These are phyloP conservation scores for Epinotia demarniana DNA, from an alignment of 2,888 invertebrate genomes.

Conservation along the genomic window DNA sequence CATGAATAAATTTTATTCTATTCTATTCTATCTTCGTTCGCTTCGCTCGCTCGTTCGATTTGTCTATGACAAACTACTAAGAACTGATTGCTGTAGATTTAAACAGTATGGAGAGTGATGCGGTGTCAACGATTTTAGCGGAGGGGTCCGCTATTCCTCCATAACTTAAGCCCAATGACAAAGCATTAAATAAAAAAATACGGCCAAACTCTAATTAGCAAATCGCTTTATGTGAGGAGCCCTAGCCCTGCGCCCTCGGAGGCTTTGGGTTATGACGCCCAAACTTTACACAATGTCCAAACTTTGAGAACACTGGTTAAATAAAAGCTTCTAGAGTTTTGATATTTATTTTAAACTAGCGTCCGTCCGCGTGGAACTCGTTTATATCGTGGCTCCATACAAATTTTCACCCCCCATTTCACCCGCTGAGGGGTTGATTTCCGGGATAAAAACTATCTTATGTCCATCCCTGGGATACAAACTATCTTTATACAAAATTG, in stretches of 20 bases:
- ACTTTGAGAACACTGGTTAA: conserved; percentile 14
- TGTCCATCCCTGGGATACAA: too few relatives aligned
- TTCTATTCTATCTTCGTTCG: too few relatives aligned
- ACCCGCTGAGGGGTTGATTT: too few relatives aligned
- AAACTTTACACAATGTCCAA: conserved; percentile 21
- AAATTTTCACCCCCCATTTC: background rate
- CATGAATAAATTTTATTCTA: too few relatives aligned
- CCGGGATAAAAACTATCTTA: too few relatives aligned
- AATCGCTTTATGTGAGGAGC: conserved; percentile 36
- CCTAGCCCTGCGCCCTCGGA: conserved; percentile 10
- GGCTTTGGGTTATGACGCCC: conserved; percentile 12
- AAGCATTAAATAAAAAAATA: conserved; percentile 43
- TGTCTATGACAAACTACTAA: too few relatives aligned
- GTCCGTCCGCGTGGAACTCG: background rate
- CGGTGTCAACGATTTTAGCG: too few relatives aligned
- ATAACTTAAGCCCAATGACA: conserved; percentile 13
- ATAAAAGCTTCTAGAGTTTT: conserved; percentile 10
- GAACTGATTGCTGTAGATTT: too few relatives aligned
- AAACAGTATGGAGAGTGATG: too few relatives aligned
- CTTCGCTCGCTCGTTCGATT: too few relatives aligned
- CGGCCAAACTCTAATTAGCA: conserved; percentile 40
- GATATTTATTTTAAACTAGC: too few relatives aligned
- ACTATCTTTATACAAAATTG: too few relatives aligned
- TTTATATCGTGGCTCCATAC: background rate
- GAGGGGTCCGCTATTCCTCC: background rate